A percentile compares a stretch with the other conserved stretches of the same genome.
phyloP scores from a whole-genome alignment of 2,888 invertebrate species.

The Ochropacha duplaris region DNA sequence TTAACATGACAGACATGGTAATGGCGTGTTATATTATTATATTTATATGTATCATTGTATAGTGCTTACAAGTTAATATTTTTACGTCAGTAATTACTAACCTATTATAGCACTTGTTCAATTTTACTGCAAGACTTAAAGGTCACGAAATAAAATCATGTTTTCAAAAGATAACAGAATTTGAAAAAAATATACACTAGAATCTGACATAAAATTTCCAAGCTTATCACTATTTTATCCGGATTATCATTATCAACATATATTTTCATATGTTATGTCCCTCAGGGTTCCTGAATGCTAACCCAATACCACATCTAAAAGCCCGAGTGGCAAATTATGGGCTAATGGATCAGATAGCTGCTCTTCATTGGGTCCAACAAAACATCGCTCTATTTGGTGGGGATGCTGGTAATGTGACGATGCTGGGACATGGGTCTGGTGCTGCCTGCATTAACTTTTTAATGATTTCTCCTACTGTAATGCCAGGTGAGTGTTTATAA shows the following conservation, averaged over 20 bases:
- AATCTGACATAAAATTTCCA: no score
- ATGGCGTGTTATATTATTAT: background rate
- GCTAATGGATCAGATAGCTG: constrained; percentile 98
- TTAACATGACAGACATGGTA: background rate
- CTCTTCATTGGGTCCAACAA: constrained; percentile 98
- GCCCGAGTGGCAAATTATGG: constrained; percentile 97
- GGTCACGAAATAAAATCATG: no score
- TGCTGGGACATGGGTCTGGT: constrained; percentile 98
- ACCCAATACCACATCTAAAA: constrained; percentile 92
- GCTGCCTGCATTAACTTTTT: constrained; percentile 98
- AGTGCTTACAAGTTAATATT: background rate
- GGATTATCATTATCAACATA: background rate
- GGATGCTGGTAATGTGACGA: constrained; percentile 95
- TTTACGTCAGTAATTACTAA: no score
- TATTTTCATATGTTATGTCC: constrained; percentile 19
- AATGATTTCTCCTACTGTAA: constrained; percentile 97
- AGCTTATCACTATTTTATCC: no score
- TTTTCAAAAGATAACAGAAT: no score
- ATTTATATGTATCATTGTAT: background rate
- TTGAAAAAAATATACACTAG: no score
- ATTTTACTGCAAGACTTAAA: no score
- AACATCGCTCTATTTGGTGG: constrained; percentile 98
- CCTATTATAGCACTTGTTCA: no score
- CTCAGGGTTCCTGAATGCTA: constrained; percentile 94
- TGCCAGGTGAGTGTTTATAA: constrained; percentile 76